Base-by-base conservation (phyloP, 2,113 vertebrate genomes). In the Nibea coibor region DNA sequence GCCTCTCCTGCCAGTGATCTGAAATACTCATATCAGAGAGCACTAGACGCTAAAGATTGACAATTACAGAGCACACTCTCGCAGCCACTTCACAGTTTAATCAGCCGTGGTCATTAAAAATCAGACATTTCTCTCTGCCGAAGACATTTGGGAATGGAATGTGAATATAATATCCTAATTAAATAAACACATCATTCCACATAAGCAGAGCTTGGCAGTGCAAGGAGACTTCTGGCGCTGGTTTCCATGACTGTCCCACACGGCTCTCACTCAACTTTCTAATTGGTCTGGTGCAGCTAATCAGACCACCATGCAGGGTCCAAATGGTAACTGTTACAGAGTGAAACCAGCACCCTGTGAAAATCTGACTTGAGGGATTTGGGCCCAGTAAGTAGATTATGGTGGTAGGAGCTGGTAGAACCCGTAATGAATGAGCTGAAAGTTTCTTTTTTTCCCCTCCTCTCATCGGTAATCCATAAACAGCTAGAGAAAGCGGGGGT, bases 271-370 rank as follows among this genome's bases (percentile, higher is more conserved):
- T 92, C 90, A 89, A 87, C 83, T 82, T 83, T 83, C 71, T 92
- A 91, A 87, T 85, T 92, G 88, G 91, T 88, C 91, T 89, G 80
- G 76, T 62, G 80, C 88, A 48, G 85, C 81, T 93, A 92, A 95
- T 94, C 93, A 94, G 92, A 84, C 91, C 88, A 91, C 91, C 89
- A 75, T 87, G 84, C 68, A 42, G 82, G 82, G 63, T 86, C 91
- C 91, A 90, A 93, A 93, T 92, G 83, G 95, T 95, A 95, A 95
- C 96, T 94, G 95, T 95, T 95, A 96, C 96, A 93, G 95, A 94
- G 92, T 95, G 93, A 95, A 94, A 94, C 93, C 91, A 87, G 91
- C 91, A 87, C 91, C 82, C 88, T 93, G 93, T 93, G 91, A 92
- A 94, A 94, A 93, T 95, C 93, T 95, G 94, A 95, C 88, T 94